phyloP scores from a whole-genome alignment of 2,888 invertebrate species.

The Cheiracanthium punctorium region DNA sequence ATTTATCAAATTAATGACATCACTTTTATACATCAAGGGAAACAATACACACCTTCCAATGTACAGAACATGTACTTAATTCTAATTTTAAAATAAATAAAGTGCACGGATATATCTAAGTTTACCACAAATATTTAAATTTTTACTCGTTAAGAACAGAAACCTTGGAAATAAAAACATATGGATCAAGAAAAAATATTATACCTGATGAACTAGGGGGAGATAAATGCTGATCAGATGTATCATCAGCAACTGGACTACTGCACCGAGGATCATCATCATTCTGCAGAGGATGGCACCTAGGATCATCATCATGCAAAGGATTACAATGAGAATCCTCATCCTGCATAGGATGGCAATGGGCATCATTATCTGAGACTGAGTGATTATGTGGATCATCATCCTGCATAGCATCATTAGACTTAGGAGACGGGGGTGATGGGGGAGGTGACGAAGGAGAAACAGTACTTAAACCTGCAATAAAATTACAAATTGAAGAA shows the following conservation, averaged over 20 bases:
- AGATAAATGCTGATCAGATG: slow-evolving; percentile 60
- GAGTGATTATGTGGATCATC: slow-evolving; percentile 44
- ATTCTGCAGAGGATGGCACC: slow-evolving; percentile 44
- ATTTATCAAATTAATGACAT: too few relatives aligned
- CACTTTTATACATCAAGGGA: too few relatives aligned
- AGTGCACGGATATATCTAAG: too few relatives aligned
- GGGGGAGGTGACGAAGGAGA: slow-evolving; percentile 48
- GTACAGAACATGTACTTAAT: too few relatives aligned
- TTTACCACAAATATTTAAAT: too few relatives aligned
- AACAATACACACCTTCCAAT: too few relatives aligned
- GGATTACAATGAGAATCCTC: slow-evolving; percentile 46
- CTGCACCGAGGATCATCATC: slow-evolving; percentile 56
- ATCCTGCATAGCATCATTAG: slow-evolving; percentile 50
- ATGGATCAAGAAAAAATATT: too few relatives aligned
- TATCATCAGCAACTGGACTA: slow-evolving; percentile 62
- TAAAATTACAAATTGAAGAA: too few relatives aligned
- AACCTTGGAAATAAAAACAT: too few relatives aligned
- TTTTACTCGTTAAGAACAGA: too few relatives aligned
- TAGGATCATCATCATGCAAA: slow-evolving; percentile 46
- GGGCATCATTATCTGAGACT: slow-evolving; percentile 43
- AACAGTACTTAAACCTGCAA: slow-evolving; percentile 40
- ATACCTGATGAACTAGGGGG: slow-evolving; percentile 53
- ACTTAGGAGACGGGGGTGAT: slow-evolving; percentile 59
- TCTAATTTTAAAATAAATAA: too few relatives aligned
- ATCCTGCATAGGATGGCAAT: slow-evolving; percentile 45